phyloP scores from a whole-genome alignment of 2,888 invertebrate species.

The Tineola bisselliella region DNA sequence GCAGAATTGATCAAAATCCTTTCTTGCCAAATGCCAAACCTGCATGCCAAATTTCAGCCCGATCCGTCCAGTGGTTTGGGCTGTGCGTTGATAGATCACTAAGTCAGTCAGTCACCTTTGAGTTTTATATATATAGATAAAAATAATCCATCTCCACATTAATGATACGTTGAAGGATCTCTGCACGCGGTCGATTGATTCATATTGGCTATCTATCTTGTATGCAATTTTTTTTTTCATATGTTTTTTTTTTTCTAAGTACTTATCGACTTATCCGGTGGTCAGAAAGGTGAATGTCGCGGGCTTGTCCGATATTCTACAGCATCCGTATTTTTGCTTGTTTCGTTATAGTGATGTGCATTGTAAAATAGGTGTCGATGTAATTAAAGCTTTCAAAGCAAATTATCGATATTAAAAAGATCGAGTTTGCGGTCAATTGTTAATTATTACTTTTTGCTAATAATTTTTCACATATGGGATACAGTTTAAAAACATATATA shows the following conservation, averaged over 20 bases:
- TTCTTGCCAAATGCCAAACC: too few species aligned
- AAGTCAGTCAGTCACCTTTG: too few species aligned
- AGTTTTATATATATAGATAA: too few species aligned
- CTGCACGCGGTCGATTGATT: constrained; percentile 16
- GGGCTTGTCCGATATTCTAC: constrained; percentile 25
- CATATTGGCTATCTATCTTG: constrained; percentile 39
- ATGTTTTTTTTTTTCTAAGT: constrained; percentile 26
- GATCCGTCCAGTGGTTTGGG: too few species aligned
- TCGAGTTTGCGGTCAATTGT: too few species aligned
- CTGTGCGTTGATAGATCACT: too few species aligned
- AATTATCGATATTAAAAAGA: too few species aligned
- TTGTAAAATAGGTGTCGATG: not conserved
- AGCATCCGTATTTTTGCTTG: constrained; percentile 35
- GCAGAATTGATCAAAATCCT: too few species aligned
- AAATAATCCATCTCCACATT: not conserved
- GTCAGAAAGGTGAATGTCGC: constrained; percentile 32
- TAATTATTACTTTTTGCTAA: too few species aligned
- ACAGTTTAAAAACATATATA: too few species aligned
- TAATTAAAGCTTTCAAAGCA: not conserved
- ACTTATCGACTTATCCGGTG: constrained; percentile 49
- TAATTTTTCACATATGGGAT: too few species aligned
- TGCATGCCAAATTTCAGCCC: too few species aligned
- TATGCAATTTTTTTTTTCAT: constrained; percentile 48
- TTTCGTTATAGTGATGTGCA: constrained; percentile 31
- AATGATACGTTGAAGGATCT: not conserved